phyloP scores from a whole-genome alignment of 2,888 invertebrate genomes.

The Ornithoptera priamus region DNA sequence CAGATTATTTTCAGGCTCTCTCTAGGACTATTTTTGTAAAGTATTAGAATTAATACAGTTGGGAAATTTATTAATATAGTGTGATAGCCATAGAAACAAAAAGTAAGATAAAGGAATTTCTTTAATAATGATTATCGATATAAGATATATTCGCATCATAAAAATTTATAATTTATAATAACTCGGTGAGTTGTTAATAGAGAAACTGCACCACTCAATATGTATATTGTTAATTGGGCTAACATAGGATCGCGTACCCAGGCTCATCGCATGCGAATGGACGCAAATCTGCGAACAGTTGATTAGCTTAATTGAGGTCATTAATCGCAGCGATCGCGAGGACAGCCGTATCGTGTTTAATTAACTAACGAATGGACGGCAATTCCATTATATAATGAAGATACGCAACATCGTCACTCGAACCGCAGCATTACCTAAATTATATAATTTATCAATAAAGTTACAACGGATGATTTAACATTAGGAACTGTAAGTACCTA shows the following conservation, averaged over 20 bases:
- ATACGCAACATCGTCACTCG: slow-evolving; percentile 42
- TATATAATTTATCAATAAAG: background rate
- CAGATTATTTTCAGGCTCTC: slow-evolving; percentile 41
- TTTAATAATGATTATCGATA: background rate
- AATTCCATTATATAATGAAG: slow-evolving; percentile 69
- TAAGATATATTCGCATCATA: background rate
- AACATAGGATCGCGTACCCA: slow-evolving; percentile 41
- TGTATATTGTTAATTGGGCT: slow-evolving; percentile 38
- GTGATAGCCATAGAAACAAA: background rate
- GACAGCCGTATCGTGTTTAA: slow-evolving; percentile 73
- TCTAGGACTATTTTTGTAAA: background rate
- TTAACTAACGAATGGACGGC: slow-evolving; percentile 73
- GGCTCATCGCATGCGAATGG: slow-evolving; percentile 37
- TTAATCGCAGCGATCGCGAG: slow-evolving; percentile 68
- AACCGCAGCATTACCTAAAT: slow-evolving; percentile 36
- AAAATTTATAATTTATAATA: background rate
- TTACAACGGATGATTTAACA: background rate
- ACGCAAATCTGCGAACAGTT: slow-evolving; percentile 69
- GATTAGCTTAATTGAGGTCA: slow-evolving; percentile 74
- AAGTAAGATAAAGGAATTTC: background rate
- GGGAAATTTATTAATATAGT: background rate
- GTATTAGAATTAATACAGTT: background rate
- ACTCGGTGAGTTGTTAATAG: background rate
- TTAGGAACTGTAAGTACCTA: background rate
- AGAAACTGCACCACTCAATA: slow-evolving; percentile 42